Conservation (phyloP, 92 coral and sea anemone species). For the Bergia puertoricense region DNA sequence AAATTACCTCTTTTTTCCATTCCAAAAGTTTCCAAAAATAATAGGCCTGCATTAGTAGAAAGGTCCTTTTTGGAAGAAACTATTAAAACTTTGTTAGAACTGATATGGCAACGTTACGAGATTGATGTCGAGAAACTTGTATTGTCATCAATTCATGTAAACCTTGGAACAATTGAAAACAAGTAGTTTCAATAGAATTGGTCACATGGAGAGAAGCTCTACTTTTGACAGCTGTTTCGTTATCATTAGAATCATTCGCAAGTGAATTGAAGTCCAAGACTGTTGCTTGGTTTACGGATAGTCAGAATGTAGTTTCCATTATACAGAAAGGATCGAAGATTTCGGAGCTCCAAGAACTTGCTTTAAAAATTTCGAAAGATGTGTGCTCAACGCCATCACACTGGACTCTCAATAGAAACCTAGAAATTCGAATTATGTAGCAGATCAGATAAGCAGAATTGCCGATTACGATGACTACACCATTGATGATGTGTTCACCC, state of each 20-base stretch:
- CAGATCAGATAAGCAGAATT: conserved; percentile 38
- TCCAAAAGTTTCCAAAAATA: conserved; percentile 7
- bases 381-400: conserved; percentile 2
- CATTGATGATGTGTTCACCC: conserved; percentile 40
- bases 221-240: not conserved
- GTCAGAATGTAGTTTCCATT: conserved; percentile 41
- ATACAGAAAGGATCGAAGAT: conserved; percentile 36
- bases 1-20: conserved; percentile 17
- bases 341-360: conserved; percentile 12
- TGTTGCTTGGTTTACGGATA: conserved; percentile 49
- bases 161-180: conserved; percentile 41
- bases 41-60: conserved; percentile 23
- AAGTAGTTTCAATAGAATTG: conserved; percentile 33
- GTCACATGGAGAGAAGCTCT: conserved; percentile 31
- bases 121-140: conserved; percentile 61
- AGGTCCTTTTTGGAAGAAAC: conserved; percentile 17
- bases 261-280: conserved; percentile 3
- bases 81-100: not conserved
- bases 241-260: conserved; percentile 26
- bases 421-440: conserved; percentile 7
- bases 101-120: conserved; percentile 45
- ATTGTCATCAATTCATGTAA: conserved; percentile 34
- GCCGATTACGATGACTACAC: conserved; percentile 50
- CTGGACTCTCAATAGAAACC: conserved; percentile 42
- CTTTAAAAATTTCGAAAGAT: not conserved